Base-by-base conservation (phyloP, 2,113 vertebrate genomes). In the Melozone crissalis region DNA sequence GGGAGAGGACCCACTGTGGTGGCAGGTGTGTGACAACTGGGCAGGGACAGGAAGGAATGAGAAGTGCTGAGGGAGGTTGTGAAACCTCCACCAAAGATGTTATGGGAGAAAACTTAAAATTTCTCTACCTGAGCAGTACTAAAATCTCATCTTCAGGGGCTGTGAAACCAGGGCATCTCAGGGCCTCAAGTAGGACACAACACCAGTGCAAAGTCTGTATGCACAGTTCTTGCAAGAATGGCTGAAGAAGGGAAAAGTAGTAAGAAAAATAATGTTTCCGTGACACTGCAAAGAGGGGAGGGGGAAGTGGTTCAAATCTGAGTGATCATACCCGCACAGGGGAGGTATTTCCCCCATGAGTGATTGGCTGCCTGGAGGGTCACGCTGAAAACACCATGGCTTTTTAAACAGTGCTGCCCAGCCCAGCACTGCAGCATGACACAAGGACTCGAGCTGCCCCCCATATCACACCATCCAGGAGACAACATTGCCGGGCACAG, bases 301-400 rank as follows among this genome's bases (percentile, higher is more conserved):
- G 39, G 67, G 86, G 95, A 96, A 96, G 96, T 88, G 47, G 69
- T 65, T 89, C 58, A 5, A 23, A 57, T 26, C 12, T 39, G 35
- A 52, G n/a, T 54, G 54, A 27, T 75, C 33, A 31, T 22, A 41
- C 15, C 16, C 13, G 21, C 39, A 13, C 33, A 28, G 22, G 27
- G 39, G 55, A 69, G 65, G 55, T 54, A 10, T 78, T 84, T 77
- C 77, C 76, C 78, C 39, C 47, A 1, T 7, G 63, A 19, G 27
- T 6, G 90, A 91, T 92, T 95, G 92, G 92, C 75, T 93, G 73
- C 63, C 63, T 33, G 55, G 22, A 61, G 12, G 18, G 33, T 83
- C 44, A 88, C 3, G 1, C 11, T 31, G 78, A 46, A 44, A 49
- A 37, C 57, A 76, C 44, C 0, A 1, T 10, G 78, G 84, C 87